Conservation (phyloP, 2,797 vertebrate species). For the Pipistrellus kuhlii region DNA sequence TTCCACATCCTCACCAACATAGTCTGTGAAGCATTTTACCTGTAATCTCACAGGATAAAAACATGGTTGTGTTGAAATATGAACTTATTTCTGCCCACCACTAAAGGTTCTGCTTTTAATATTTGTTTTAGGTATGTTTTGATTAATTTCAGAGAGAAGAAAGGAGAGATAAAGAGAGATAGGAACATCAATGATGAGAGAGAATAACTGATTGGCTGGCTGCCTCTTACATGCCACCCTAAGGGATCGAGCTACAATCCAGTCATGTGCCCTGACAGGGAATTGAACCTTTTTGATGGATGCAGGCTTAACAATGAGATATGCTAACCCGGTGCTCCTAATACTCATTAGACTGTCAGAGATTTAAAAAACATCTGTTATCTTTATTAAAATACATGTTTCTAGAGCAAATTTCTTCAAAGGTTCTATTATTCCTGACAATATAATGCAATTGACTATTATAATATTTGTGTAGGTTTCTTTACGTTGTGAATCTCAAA, state of each 20-base stretch:
- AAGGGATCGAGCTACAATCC: no score
- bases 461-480: not conserved
- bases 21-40: not conserved
- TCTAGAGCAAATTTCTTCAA: not conserved
- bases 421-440: not conserved
- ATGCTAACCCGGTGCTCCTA: not conserved
- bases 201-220: no score
- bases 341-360: not conserved
- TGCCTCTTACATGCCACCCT: no score
- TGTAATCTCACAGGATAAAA: not conserved
- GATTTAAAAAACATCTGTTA: not conserved
- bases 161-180: no score
- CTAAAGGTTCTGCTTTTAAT: not conserved
- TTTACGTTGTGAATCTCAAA: not conserved
- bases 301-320: no score
- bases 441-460: not conserved
- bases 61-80: not conserved
- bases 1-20: no score
- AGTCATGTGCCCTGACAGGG: no score
- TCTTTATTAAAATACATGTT: not conserved
- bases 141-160: no score
- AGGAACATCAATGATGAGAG: no score
- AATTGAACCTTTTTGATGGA: no score
- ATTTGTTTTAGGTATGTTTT: no score
- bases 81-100: not conserved